Base-by-base conservation (phyloP, 2,113 vertebrate species). In the Myrmophylax atrothorax region DNA sequence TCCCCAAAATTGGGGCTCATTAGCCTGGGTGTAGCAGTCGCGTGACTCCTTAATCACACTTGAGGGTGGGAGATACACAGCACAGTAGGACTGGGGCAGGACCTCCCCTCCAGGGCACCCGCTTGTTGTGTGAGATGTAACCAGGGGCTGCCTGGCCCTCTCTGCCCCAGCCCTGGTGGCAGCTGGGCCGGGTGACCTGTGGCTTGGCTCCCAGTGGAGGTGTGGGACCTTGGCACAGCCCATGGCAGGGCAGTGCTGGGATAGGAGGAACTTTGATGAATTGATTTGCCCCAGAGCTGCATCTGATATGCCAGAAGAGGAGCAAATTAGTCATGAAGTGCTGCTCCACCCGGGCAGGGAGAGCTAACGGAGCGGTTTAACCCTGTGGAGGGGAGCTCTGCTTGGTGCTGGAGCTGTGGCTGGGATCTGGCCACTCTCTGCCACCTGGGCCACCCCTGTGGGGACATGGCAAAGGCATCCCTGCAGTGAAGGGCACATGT, bases 401-500 rank as follows among this genome's bases (percentile, higher is more conserved):
- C 1, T 9, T 0, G 11, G 24, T 12, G 63, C 10, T 68, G 26
- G 31, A 68, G 25, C 66, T 24, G 73, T 53, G 42, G 3, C 18
- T 37, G 76, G 12, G 25, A 18, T 16, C 14, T 67, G 62, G 25
- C 24, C 18, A 4, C 53, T 59, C 83, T 23, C n/a, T 10, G 14
- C 44, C n/a, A 31, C 11, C 28, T 3, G 8, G 49, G 63, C 7
- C 78, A 42, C 18, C 18, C 8, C 55, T n/a, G 11, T 3, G 1
- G 40, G n/a, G 55, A 23, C 55, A 10, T 38, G 60, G 23, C 0
- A 0, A 69, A 52, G n/a, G 4, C 2, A 2, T 18, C 53, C 42
- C 67, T 0, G 0, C 23, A 10, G 77, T 1, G 24, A 42, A 12
- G 63, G 62, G 13, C 6, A 3, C 3, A 1, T 4, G 23, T 49